Evolutionary conservation across 1,140 invertebrate genomes (phyloP), one percentile per base, ranked within the genome.

Genomic region (Hylyphantes graminicola): DNA sequence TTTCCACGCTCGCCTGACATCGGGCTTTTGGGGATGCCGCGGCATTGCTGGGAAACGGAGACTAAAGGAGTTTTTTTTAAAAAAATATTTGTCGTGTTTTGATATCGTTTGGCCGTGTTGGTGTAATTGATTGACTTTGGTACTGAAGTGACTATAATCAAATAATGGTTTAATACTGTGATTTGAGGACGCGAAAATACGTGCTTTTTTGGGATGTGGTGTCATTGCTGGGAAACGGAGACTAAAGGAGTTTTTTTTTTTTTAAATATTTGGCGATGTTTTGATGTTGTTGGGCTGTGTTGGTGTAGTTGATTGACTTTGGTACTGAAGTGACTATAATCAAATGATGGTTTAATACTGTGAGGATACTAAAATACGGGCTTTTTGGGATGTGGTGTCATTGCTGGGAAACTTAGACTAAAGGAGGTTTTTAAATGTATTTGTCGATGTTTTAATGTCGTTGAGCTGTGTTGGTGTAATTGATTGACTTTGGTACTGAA

Each of bases 1-100:
- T 83, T 83, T 81, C 67, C 79, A 81, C 79, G 68, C 79, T 81
- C 59, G 61, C 73, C 59, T 51, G 48, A 51, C 51, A 54, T 64
- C 57, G 48, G 17, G 55, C 72, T 74, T 74, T 59, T 55, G 48
- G 17, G 72, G 57, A 76, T 76, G 74, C 74, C 19, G 74, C 53
- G 13, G 57, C 19, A 35, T 61, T 6, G 17, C 10, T 57, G 35
- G 72, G 19, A 55, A 74, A 55, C 17, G 35, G 67, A 21, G 50
- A 50, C 35, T 9, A 51, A 53, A 17, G 12, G 50, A 19, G 53
- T 11, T 19, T 65, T 2, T 65, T 65, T 65, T n/a, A n/a, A n/a
- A n/a, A n/a, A n/a, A 65, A 4, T 12, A 61, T 12, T 15, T 61
- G 17, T 61, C 17, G 57, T 61, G 12, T 61, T 61, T 12, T 61